Conservation (phyloP, 2,113 vertebrate species). For the Excalfactoria chinensis region DNA sequence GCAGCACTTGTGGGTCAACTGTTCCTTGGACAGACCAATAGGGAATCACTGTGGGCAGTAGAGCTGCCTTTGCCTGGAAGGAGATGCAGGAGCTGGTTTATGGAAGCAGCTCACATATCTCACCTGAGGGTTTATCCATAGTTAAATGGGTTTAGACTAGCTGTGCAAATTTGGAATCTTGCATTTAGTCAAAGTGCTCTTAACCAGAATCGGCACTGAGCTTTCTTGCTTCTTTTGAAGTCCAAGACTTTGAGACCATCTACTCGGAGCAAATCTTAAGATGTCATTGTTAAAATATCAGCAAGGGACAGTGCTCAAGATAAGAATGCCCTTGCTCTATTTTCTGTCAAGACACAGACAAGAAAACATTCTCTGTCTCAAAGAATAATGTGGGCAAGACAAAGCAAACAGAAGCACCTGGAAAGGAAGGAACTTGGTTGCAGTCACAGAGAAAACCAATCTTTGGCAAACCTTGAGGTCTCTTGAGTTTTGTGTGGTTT, state of each 20-base stretch:
- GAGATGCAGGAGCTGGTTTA: neutral
- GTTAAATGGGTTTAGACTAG: neutral
- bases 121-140: neutral
- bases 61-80: neutral
- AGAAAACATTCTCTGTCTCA: neutral
- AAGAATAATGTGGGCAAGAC: neutral
- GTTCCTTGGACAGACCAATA: neutral
- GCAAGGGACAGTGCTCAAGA: neutral
- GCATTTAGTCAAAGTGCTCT: neutral
- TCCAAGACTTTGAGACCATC: neutral
- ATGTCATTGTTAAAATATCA: neutral
- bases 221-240: neutral
- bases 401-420: conserved; percentile 36
- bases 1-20: neutral
- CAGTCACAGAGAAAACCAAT: neutral
- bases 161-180: neutral
- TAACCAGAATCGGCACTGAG: neutral
- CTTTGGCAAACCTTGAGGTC: neutral
- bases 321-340: neutral
- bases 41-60: neutral
- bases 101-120: neutral
- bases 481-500: neutral
- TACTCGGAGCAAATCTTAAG: neutral
- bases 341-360: conserved; percentile 26
- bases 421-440: conserved; percentile 15